Evolutionary conservation across 2,797 vertebrate species (phyloP).

Genomic region (Aselliscus stoliczkanus): DNA sequence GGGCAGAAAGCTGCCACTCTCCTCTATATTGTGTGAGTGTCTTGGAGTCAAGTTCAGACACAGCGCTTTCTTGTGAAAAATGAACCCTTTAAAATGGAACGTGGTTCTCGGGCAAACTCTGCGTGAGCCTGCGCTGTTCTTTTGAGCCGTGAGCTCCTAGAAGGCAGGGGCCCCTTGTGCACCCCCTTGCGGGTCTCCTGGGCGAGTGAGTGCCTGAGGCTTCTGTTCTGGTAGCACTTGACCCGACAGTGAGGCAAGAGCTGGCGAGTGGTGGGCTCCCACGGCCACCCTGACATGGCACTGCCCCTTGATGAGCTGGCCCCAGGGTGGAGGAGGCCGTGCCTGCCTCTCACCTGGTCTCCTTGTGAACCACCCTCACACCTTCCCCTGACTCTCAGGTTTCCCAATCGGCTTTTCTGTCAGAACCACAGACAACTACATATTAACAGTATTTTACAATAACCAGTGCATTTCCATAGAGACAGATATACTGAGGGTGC

Average conservation of each 20-base stretch:
- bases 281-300: background rate
- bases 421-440: accelerated
- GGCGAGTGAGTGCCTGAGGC: no score
- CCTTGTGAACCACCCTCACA: no score
- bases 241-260: background rate
- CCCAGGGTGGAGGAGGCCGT: background rate
- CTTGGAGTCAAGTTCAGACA: background rate
- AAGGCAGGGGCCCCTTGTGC: background rate
- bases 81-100: accelerated
- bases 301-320: background rate
- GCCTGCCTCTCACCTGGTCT: background rate
- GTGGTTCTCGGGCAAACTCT: background rate
- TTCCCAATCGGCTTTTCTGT: background rate
- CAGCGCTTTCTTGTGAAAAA: accelerated
- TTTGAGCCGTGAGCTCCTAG: background rate
- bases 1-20: background rate
- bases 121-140: accelerated
- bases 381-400: background rate
- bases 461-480: accelerated
- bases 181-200: background rate
- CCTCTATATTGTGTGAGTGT: accelerated
- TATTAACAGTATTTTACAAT: accelerated
- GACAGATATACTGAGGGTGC: no score
- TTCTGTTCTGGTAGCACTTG: background rate
- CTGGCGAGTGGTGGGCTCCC: background rate